Evolutionary conservation across 1,140 invertebrate genomes (phyloP), one percentile per base, ranked within the genome.

Genomic region (Pinna nobilis): DNA sequence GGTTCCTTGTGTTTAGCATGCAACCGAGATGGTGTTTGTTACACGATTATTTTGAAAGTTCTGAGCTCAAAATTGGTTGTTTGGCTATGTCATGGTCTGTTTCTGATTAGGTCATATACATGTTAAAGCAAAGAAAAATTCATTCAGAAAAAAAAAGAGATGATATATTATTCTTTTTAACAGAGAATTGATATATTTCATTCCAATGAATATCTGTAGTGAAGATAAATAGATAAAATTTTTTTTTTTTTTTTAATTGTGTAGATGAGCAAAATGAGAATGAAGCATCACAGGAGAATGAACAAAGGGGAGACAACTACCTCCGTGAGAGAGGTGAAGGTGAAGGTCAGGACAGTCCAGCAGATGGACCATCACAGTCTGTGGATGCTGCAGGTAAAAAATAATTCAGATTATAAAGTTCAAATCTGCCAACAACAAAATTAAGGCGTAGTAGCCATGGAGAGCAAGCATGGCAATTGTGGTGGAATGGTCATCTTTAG

Each of bases 321-420:
- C 39, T 57, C 2, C 44, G 18, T 30, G 66, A 75, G 30, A n/a
- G 75, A 15, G 77, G 77, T 57, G 80, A 82, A 66, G 77, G 78
- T 51, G 77, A 81, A 51, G 78, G 74, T 20, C 78, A 81, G 33
- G 79, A 81, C 28, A 70, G 77, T 63, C 60, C 50, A 1, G 41
- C 28, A 13, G 67, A 70, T 15, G 72, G 44, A 9, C 57, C 49
- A 37, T 9, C n/a, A 44, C 39, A 44, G 39, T n/a, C 39, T n/a
- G n/a, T 44, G 39, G 39, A n/a, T 11, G 9, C 39, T n/a, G n/a
- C n/a, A n/a, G n/a, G n/a, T n/a, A n/a, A n/a, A n/a, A n/a, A n/a
- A n/a, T n/a, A n/a, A n/a, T n/a, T n/a, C n/a, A n/a, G n/a, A n/a
- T n/a, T n/a, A n/a, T n/a, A n/a, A n/a, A n/a, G n/a, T n/a, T n/a